A percentile compares a stretch with the other conserved stretches of the same genome.
Evolutionary conservation across 2,113 vertebrate genomes (phyloP).

Genomic region (Istiophorus platypterus): DNA sequence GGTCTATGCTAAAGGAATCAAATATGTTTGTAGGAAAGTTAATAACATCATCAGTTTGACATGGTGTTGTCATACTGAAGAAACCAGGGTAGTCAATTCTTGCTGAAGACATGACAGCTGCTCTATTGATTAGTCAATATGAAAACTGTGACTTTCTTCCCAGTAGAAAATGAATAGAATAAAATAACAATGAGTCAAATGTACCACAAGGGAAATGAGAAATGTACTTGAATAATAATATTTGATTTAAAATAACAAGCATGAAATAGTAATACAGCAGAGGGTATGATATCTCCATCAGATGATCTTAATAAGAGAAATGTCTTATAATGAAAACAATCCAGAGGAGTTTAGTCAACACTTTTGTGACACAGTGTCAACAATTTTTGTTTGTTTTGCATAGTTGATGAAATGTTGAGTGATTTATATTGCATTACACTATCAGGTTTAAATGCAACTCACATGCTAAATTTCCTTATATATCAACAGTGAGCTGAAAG

Average conservation of each 20-base stretch:
- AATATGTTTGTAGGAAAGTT: constrained; percentile 32
- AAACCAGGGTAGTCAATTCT: background rate
- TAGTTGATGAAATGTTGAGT: background rate
- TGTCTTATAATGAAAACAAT: background rate
- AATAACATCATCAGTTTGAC: constrained; percentile 35
- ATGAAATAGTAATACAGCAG: background rate
- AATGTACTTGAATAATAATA: background rate
- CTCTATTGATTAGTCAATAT: constrained; percentile 22
- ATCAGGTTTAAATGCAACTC: background rate
- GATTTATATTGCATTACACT: background rate
- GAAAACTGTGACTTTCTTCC: background rate
- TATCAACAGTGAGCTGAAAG: background rate
- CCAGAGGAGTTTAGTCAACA: background rate
- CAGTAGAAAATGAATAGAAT: background rate
- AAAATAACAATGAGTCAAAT: background rate
- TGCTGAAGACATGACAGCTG: constrained; percentile 28
- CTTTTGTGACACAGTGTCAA: background rate
- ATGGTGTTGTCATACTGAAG: constrained; percentile 22
- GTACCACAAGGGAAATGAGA: too few species aligned
- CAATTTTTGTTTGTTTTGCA: background rate
- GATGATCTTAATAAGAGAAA: background rate
- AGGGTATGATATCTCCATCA: background rate
- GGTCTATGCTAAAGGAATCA: constrained; percentile 31
- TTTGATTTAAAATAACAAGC: background rate
- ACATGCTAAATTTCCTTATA: background rate